phyloP scores from a whole-genome alignment of 1,140 invertebrate species.

The Drosophila bocki region DNA sequence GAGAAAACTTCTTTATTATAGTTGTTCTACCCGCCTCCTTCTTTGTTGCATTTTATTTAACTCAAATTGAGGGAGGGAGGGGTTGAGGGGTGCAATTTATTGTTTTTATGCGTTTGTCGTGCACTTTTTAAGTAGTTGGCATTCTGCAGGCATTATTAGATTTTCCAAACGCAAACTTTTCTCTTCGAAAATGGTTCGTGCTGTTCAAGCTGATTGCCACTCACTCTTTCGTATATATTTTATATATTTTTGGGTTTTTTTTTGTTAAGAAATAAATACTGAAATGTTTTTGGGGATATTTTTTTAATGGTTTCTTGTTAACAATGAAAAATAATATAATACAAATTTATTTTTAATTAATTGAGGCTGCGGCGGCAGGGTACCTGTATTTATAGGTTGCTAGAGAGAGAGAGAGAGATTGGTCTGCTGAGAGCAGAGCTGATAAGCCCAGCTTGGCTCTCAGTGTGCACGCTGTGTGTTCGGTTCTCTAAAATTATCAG shows the following conservation, averaged over 20 bases:
- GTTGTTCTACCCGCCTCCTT: conserved; percentile 7
- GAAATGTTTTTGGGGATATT: background rate
- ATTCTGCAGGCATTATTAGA: conserved; percentile 72
- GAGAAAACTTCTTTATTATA: conserved; percentile 72
- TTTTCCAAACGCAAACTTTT: conserved; percentile 64
- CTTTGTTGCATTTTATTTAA: conserved; percentile 54
- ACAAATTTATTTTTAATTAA: background rate
- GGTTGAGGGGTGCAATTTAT: conserved; percentile 63
- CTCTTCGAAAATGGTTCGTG: conserved; percentile 31
- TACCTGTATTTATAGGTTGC: no score
- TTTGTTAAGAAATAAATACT: background rate
- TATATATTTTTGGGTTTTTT: conserved; percentile 2
- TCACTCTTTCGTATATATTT: background rate
- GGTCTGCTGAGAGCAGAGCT: no score
- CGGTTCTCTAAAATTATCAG: no score
- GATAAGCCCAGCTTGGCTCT: no score
- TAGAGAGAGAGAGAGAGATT: no score
- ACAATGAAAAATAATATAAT: background rate
- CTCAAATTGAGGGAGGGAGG: conserved; percentile 70
- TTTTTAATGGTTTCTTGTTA: background rate
- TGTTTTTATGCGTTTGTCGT: conserved; percentile 83
- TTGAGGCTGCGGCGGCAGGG: no score
- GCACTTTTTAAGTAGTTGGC: conserved; percentile 80
- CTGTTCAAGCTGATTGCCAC: conserved; percentile 58
- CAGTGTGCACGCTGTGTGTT: no score